Evolutionary conservation across 2,888 invertebrate species (phyloP).

Genomic region (Litoditis marina): DNA sequence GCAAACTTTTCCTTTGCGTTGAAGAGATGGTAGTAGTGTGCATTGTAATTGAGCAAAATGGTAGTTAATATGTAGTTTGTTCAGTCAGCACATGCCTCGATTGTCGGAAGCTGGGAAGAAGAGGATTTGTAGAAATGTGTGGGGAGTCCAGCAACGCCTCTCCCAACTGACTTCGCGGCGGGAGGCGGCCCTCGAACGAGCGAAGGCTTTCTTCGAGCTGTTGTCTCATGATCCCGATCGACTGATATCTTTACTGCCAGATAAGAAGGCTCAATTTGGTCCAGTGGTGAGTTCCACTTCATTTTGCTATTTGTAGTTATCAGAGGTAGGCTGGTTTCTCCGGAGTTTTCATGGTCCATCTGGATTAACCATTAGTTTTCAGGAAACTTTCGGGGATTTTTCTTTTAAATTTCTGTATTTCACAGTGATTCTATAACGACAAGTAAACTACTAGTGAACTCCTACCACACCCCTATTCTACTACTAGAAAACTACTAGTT

Average conservation of each 20-base stretch:
- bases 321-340: too few species aligned
- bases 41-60: too few species aligned
- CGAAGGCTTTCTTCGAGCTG: conserved; percentile 67
- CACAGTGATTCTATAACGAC: too few species aligned
- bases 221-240: conserved; percentile 58
- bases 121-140: conserved; percentile 75
- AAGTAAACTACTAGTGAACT: too few species aligned
- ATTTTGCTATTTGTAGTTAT: background rate
- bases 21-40: too few species aligned
- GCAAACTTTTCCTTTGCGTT: too few species aligned
- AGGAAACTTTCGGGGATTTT: too few species aligned
- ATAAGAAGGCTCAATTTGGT: conserved; percentile 76
- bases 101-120: conserved; percentile 81
- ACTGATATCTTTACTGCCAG: conserved; percentile 62
- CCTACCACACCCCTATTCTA: too few species aligned
- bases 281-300: conserved; percentile 68
- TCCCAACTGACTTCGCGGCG: conserved; percentile 75
- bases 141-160: conserved; percentile 80
- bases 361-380: too few species aligned
- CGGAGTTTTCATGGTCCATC: too few species aligned
- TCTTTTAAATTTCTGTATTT: too few species aligned
- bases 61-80: conserved; percentile 52
- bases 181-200: conserved; percentile 78
- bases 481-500: too few species aligned
- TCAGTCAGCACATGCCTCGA: conserved; percentile 75